phyloP scores from a whole-genome alignment of 35 echinoderm and acorn worm species.

The Amphiura filiformis region DNA sequence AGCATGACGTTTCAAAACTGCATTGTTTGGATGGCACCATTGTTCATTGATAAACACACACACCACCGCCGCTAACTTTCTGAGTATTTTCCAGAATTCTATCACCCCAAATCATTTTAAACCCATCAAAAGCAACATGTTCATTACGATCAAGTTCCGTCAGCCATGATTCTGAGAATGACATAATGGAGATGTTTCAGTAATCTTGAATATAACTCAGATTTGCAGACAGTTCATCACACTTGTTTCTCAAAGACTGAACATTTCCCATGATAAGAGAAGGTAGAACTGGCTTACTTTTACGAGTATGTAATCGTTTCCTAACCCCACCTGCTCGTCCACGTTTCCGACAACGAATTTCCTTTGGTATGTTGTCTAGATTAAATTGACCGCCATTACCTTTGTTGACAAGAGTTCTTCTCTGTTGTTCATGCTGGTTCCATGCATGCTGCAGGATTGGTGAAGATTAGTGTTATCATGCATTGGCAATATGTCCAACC shows the following conservation, averaged over 20 bases:
- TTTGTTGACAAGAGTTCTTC: no score
- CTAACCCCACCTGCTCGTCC: constrained; percentile 36
- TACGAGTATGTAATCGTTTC: constrained; percentile 32
- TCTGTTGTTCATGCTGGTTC: no score
- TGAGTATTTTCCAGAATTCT: constrained; percentile 28
- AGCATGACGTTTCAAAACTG: constrained; percentile 45
- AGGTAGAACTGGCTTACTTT: constrained; percentile 45
- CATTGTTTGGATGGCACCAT: constrained; percentile 50
- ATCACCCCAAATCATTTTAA: constrained; percentile 39
- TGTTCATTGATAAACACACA: constrained; percentile 23
- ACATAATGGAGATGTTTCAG: constrained; percentile 18
- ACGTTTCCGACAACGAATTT: constrained; percentile 27
- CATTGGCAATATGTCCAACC: no score
- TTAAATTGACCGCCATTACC: background rate
- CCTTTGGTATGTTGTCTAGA: constrained; percentile 6
- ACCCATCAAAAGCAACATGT: constrained; percentile 45
- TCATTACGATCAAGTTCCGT: constrained; percentile 19
- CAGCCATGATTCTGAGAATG: constrained; percentile 52
- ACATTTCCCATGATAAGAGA: constrained; percentile 39
- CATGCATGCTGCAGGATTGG: no score
- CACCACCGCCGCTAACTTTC: constrained; percentile 35
- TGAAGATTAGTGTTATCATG: no score
- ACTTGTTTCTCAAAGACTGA: constrained; percentile 47
- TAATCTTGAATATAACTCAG: constrained; percentile 26
- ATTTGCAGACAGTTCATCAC: constrained; percentile 34